Conservation (phyloP, 2,113 vertebrate species). For the Oryzias woworae region DNA sequence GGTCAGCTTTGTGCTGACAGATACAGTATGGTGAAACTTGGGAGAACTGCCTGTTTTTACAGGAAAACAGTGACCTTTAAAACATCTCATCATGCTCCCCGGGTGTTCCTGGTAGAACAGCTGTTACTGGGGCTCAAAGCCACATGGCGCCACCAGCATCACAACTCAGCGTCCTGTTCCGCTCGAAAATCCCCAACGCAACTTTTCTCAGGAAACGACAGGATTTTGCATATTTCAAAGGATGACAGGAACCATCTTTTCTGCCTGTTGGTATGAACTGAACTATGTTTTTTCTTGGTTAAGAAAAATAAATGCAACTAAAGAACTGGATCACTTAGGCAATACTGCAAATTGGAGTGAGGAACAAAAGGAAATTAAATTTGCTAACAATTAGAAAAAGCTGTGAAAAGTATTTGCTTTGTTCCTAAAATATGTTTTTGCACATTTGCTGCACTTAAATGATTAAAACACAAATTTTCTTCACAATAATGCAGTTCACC, state of each 20-base stretch:
- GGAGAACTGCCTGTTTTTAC: slow-evolving; percentile 54
- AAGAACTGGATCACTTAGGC: too few relatives aligned
- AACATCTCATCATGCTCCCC: slow-evolving; percentile 53
- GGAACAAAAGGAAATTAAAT: too few relatives aligned
- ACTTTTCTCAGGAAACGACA: slow-evolving; percentile 29
- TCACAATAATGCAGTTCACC: too few relatives aligned
- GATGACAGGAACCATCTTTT: slow-evolving; percentile 1
- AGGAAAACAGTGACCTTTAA: slow-evolving; percentile 67
- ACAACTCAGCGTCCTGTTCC: slow-evolving; percentile 37
- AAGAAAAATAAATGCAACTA: too few relatives aligned
- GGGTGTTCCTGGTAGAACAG: slow-evolving; percentile 63
- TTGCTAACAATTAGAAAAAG: too few relatives aligned
- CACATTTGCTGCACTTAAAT: too few relatives aligned
- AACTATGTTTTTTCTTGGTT: too few relatives aligned
- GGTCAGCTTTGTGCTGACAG: slow-evolving; percentile 57
- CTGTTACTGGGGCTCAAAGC: slow-evolving; percentile 54
- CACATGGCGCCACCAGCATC: slow-evolving; percentile 15
- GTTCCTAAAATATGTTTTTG: too few relatives aligned
- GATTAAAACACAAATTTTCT: too few relatives aligned
- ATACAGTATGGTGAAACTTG: slow-evolving; percentile 42
- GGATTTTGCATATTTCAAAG: slow-evolving; percentile 47
- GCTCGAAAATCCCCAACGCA: slow-evolving; percentile 49
- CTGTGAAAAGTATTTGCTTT: too few relatives aligned
- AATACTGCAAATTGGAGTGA: too few relatives aligned
- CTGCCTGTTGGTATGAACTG: too few relatives aligned